Evolutionary conservation across 2,113 vertebrate genomes (phyloP).

Genomic region (Brienomyrus brachyistius): DNA sequence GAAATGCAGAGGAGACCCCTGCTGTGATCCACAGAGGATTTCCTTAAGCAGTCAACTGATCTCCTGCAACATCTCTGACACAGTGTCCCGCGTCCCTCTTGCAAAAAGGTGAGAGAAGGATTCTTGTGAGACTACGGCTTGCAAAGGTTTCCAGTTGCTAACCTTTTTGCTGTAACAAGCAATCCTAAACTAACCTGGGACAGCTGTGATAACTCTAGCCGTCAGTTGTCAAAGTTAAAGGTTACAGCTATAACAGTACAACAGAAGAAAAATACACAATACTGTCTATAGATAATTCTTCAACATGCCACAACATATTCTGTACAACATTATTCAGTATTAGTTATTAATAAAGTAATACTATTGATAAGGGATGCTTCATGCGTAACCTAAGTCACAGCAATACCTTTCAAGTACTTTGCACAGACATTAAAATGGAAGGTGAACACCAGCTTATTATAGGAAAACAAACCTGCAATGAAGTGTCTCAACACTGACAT

Average conservation of each 20-base stretch:
- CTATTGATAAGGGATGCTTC: neutral
- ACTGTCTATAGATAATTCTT: neutral
- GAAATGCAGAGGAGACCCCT: neutral
- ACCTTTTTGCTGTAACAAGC: neutral
- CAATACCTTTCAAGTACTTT: neutral
- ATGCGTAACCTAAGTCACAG: neutral
- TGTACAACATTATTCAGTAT: neutral
- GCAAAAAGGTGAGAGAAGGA: neutral
- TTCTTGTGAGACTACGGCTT: neutral
- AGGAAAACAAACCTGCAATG: neutral
- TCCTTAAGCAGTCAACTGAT: neutral
- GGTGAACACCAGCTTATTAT: neutral
- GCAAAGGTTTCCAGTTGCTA: neutral
- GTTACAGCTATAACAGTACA: neutral
- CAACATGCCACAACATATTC: neutral
- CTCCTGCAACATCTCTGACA: neutral
- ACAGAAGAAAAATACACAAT: neutral
- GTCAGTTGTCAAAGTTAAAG: neutral
- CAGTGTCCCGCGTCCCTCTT: neutral
- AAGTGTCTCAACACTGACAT: neutral
- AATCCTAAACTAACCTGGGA: neutral
- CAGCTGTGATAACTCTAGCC: neutral
- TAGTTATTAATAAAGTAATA: neutral
- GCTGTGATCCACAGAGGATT: neutral
- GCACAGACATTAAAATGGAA: neutral